Evolutionary conservation across 2,797 vertebrate species (phyloP).

Genomic region (Heliangelus exortis): DNA sequence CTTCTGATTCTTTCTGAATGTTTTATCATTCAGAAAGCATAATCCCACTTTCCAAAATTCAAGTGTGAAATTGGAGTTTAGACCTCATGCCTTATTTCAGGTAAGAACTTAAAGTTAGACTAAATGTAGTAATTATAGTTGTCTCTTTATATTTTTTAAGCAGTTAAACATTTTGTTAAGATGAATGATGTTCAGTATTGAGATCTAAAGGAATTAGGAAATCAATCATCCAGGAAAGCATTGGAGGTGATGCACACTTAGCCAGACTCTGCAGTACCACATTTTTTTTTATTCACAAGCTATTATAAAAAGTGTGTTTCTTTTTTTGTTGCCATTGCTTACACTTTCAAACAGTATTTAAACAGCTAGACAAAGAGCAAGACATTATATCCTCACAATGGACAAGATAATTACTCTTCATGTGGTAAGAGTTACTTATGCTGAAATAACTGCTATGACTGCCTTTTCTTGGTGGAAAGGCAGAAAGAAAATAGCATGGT

Average conservation of each 20-base stretch:
- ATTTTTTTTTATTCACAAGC: neutral
- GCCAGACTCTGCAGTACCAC: neutral
- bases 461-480: neutral
- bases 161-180: constrained; percentile 18
- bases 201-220: constrained; percentile 17
- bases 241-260: neutral
- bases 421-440: neutral
- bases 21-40: neutral
- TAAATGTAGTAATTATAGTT: neutral
- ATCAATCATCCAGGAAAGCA: neutral
- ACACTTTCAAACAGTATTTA: neutral
- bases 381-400: neutral
- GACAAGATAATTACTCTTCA: neutral
- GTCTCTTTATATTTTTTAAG: constrained; percentile 10
- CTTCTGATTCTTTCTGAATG: neutral
- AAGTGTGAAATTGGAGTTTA: neutral
- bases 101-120: neutral
- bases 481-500: neutral
- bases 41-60: neutral
- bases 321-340: neutral
- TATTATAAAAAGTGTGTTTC: neutral
- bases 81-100: neutral
- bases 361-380: neutral
- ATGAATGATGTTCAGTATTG: neutral
- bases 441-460: neutral